phyloP scores from a whole-genome alignment of 1,140 invertebrate species.

The Heliconius congener region DNA sequence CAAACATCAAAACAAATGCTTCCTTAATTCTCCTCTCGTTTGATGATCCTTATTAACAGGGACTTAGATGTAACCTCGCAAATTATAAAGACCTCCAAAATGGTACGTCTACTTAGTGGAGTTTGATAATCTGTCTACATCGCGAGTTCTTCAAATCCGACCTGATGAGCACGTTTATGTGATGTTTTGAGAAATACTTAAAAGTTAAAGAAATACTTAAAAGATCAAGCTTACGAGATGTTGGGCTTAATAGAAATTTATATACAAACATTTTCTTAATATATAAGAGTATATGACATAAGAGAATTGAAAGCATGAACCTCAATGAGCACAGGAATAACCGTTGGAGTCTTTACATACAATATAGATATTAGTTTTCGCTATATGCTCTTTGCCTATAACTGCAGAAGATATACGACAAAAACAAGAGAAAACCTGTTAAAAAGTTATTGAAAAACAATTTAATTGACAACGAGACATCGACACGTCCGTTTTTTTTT shows the following conservation, averaged over 20 bases:
- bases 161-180: conserved; percentile 46
- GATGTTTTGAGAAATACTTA: conserved; percentile 41
- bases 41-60: conserved; percentile 77
- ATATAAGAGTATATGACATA: background rate
- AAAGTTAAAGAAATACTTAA: conserved; percentile 39
- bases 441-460: too few species aligned
- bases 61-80: conserved; percentile 75
- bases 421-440: too few species aligned
- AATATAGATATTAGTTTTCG: too few species aligned
- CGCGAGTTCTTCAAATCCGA: conserved; percentile 56
- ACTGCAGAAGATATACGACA: too few species aligned
- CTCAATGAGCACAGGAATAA: too few species aligned
- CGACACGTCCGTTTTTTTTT: too few species aligned
- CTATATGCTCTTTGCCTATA: too few species aligned
- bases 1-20: conserved; percentile 75
- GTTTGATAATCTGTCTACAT: conserved; percentile 73
- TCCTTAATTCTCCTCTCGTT: conserved; percentile 57
- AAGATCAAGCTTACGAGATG: conserved; percentile 30
- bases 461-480: too few species aligned
- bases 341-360: too few species aligned
- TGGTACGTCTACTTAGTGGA: conserved; percentile 66
- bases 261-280: background rate
- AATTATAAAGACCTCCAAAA: conserved; percentile 73
- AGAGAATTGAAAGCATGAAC: background rate
- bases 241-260: conserved; percentile 26